phyloP scores from a whole-genome alignment of 1,140 invertebrate species.

The Tribolium castaneum region DNA sequence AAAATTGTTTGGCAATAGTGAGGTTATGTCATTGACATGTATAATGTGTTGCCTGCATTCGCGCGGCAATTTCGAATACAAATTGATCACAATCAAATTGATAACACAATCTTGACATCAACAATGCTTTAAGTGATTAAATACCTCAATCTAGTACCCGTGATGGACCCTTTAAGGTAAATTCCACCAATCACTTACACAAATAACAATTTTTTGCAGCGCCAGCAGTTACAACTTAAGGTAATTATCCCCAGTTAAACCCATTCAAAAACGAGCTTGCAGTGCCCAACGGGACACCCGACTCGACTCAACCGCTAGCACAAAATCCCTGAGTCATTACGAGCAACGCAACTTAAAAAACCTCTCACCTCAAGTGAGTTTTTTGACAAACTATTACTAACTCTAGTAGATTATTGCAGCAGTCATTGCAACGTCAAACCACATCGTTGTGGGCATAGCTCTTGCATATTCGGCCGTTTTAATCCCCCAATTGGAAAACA shows the following conservation, averaged over 20 bases:
- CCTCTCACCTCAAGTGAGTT: slow-evolving; percentile 46
- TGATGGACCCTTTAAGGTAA: slow-evolving; percentile 12
- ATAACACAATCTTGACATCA: neutral
- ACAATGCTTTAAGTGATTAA: neutral
- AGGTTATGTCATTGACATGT: slow-evolving; percentile 4
- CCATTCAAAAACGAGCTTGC: neutral
- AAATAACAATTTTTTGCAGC: neutral
- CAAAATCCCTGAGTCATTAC: slow-evolving; percentile 46
- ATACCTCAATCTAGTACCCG: neutral
- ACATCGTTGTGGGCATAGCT: slow-evolving; percentile 66
- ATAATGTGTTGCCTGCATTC: slow-evolving; percentile 5
- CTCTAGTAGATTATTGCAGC: slow-evolving; percentile 63
- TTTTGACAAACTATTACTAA: neutral
- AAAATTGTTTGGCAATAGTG: too few species aligned
- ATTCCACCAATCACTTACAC: neutral
- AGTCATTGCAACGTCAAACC: slow-evolving; percentile 65
- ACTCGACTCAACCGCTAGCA: neutral
- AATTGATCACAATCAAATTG: neutral
- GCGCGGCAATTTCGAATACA: neutral
- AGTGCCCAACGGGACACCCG: neutral
- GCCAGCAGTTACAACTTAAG: slow-evolving; percentile 11
- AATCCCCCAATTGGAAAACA: slow-evolving; percentile 64
- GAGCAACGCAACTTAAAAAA: slow-evolving; percentile 44
- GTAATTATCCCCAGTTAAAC: neutral
- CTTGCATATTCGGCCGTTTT: slow-evolving; percentile 68